Percentiles rank a stretch among this genome's conserved stretches.
Evolutionary conservation across 2,888 invertebrate species (phyloP).

Genomic region (Ptycholaimellus sp.): DNA sequence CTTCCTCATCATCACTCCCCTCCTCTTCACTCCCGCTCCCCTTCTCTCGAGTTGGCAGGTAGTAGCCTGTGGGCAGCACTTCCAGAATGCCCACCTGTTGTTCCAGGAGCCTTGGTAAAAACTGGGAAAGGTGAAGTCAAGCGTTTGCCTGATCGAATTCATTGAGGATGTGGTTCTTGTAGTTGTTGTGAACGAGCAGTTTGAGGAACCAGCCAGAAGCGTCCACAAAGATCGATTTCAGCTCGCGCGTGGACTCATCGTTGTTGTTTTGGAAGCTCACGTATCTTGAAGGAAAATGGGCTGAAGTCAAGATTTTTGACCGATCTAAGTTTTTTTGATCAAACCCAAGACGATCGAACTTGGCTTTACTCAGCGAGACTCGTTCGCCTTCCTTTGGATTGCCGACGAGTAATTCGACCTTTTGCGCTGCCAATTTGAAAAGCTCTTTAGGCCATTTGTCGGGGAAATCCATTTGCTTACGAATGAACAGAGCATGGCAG

Average conservation of each 20-base stretch:
- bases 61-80: too few relatives aligned
- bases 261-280: background rate
- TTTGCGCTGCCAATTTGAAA: conserved; percentile 37
- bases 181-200: conserved; percentile 55
- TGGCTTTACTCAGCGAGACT: conserved; percentile 24
- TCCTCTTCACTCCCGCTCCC: too few relatives aligned
- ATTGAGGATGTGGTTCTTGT: conserved; percentile 49
- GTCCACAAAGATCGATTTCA: background rate
- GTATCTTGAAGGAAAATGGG: background rate
- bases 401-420: conserved; percentile 45
- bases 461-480: background rate
- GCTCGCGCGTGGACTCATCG: background rate
- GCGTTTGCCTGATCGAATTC: conserved; percentile 53
- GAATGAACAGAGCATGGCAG: background rate
- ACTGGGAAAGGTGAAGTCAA: too few relatives aligned
- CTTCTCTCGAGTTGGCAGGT: too few relatives aligned
- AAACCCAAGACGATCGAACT: conserved; percentile 29
- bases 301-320: background rate
- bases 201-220: conserved; percentile 40
- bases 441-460: too few relatives aligned
- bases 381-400: conserved; percentile 28
- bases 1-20: too few relatives aligned
- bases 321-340: conserved; percentile 4
- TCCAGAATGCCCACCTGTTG: too few relatives aligned
- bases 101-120: too few relatives aligned